phyloP scores from a whole-genome alignment of 2,113 vertebrate genomes.

The Nothocercus julius region DNA sequence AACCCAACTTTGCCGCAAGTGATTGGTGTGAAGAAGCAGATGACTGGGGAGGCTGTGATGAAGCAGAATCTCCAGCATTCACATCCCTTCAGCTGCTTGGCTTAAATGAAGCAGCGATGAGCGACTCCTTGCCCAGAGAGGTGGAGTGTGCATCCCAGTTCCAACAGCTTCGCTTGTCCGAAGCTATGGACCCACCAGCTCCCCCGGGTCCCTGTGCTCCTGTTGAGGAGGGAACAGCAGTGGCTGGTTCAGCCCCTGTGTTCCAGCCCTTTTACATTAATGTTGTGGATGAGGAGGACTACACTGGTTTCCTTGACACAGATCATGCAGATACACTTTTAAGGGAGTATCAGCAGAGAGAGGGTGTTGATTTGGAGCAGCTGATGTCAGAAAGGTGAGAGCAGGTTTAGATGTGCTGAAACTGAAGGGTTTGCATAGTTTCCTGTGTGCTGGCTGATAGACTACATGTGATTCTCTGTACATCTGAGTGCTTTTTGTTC shows the following conservation, averaged over 20 bases:
- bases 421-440: background rate
- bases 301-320: conserved; percentile 33
- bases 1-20: background rate
- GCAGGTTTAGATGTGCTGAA: background rate
- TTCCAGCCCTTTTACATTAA: conserved; percentile 83
- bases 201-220: background rate
- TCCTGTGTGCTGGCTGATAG: background rate
- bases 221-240: background rate
- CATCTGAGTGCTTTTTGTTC: background rate
- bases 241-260: background rate
- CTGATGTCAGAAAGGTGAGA: conserved; percentile 76
- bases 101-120: background rate
- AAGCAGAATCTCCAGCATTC: background rate
- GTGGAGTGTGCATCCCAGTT: conserved; percentile 70
- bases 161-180: conserved; percentile 71
- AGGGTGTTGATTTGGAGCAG: conserved; percentile 70
- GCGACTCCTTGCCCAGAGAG: background rate
- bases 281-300: conserved; percentile 83
- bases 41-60: conserved; percentile 81
- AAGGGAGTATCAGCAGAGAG: conserved; percentile 82
- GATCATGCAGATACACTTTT: conserved; percentile 78
- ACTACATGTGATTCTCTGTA: background rate
- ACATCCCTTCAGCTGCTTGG: background rate
- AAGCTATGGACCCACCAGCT: background rate
- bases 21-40: conserved; percentile 86